A percentile compares a stretch with the other conserved stretches of the same genome.
These are phyloP conservation scores for Gonocerus acuteangulatus DNA, from an alignment of 2,888 invertebrate species.

Conservation along the genomic window DNA sequence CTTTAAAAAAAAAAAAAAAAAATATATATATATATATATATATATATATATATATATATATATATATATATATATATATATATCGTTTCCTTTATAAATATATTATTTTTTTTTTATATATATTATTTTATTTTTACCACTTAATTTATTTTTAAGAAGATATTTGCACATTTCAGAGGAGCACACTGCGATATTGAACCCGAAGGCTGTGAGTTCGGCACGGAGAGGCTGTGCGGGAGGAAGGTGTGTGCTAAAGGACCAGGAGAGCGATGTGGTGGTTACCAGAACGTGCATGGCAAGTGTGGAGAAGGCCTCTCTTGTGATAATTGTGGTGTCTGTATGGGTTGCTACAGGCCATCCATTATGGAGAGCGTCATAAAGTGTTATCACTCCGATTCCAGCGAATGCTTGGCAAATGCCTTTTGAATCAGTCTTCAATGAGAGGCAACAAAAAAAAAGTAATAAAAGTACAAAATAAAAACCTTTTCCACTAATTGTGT, in stretches of 20 bases:
- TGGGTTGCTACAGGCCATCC: conserved; percentile 1
- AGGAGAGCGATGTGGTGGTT: conserved; percentile 13
- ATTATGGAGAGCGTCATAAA: too few species aligned
- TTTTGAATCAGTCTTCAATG: not conserved
- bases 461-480: not conserved
- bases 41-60: too few species aligned
- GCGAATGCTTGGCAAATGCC: too few species aligned
- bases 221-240: not conserved
- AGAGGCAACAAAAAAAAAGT: not conserved
- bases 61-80: too few species aligned
- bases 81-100: too few species aligned
- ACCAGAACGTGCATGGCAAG: conserved; percentile 16
- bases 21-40: too few species aligned
- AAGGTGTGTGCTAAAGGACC: conserved; percentile 6
- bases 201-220: conserved; percentile 1
- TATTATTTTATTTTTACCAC: too few species aligned
- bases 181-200: conserved; percentile 7
- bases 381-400: too few species aligned
- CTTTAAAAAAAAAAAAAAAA: too few species aligned
- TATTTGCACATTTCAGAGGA: not conserved
- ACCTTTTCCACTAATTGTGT: too few species aligned
- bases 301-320: conserved; percentile 15
- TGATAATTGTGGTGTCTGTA: conserved; percentile 12
- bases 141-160: too few species aligned
- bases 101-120: too few species aligned